A percentile compares a stretch with the other conserved stretches of the same genome.
Evolutionary conservation across 2,797 vertebrate genomes (phyloP).

Genomic region (Poeciliopsis paucimaculata): DNA sequence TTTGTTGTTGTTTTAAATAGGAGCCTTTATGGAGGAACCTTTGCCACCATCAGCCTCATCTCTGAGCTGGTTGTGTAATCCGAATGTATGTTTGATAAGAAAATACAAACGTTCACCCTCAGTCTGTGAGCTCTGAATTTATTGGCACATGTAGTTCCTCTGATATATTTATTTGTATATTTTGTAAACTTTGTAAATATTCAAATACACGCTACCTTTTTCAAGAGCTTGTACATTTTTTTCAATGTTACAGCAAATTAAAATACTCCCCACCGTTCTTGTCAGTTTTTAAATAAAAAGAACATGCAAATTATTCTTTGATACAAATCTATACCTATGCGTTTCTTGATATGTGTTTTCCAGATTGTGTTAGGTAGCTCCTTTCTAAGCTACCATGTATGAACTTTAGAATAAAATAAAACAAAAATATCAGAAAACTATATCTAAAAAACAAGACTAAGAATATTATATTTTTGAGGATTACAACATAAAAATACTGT

Average conservation of each 20-base stretch:
- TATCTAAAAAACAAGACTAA: no score
- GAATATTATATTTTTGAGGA: no score
- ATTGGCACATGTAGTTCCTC: slow-evolving; percentile 46
- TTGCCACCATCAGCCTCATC: slow-evolving; percentile 15
- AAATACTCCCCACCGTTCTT: slow-evolving; percentile 13
- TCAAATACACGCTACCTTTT: slow-evolving; percentile 43
- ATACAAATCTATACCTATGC: background rate
- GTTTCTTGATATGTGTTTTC: background rate
- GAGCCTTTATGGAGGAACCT: slow-evolving; percentile 17
- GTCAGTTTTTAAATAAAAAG: slow-evolving; percentile 13
- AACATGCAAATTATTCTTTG: background rate
- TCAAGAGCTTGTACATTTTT: slow-evolving; percentile 42
- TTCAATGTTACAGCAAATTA: slow-evolving; percentile 38
- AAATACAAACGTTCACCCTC: slow-evolving; percentile 67
- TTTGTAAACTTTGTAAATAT: slow-evolving; percentile 70
- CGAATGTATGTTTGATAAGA: slow-evolving; percentile 47
- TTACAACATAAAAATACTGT: no score
- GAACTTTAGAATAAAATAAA: background rate
- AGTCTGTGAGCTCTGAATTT: slow-evolving; percentile 61
- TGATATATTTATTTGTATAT: slow-evolving; percentile 77
- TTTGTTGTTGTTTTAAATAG: background rate
- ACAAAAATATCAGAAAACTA: no score
- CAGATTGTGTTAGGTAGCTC: background rate
- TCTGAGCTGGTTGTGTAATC: slow-evolving; percentile 27
- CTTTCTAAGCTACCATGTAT: background rate